Percentiles rank a stretch among this genome's conserved stretches.
Evolutionary conservation across 2,888 invertebrate genomes (phyloP).

Genomic region (Leucoma salicis): DNA sequence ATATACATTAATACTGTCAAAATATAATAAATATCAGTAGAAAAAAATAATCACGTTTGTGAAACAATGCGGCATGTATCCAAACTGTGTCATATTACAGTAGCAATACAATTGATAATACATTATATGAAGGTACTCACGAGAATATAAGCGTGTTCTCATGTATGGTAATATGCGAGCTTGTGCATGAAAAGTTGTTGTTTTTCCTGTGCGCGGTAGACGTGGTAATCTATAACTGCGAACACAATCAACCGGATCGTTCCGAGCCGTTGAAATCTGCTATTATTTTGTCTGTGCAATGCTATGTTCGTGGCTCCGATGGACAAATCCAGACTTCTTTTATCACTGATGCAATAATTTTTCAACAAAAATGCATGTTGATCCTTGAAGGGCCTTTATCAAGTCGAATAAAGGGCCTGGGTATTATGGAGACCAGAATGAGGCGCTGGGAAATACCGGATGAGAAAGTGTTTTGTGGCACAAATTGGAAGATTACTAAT

Average conservation of each 20-base stretch:
- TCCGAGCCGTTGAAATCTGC: slow-evolving; percentile 60
- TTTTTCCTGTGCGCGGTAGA: slow-evolving; percentile 43
- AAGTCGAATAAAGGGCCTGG: background rate
- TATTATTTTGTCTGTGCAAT: slow-evolving; percentile 54
- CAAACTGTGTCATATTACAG: slow-evolving; percentile 9
- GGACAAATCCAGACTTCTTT: too few relatives aligned
- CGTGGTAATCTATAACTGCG: slow-evolving; percentile 50
- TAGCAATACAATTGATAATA: slow-evolving; percentile 14
- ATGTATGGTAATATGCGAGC: slow-evolving; percentile 42
- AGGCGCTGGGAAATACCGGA: too few relatives aligned
- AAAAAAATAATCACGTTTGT: slow-evolving; percentile 21
- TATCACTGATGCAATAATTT: too few relatives aligned
- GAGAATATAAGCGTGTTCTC: slow-evolving; percentile 31
- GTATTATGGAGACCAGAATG: background rate
- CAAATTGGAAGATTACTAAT: too few relatives aligned
- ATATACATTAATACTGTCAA: slow-evolving; percentile 25
- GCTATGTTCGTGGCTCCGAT: too few relatives aligned
- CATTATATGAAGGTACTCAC: slow-evolving; percentile 6
- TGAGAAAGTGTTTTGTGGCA: too few relatives aligned
- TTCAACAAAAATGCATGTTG: background rate
- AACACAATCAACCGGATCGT: slow-evolving; percentile 68
- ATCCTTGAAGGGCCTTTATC: too few relatives aligned
- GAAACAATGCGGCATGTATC: slow-evolving; percentile 1
- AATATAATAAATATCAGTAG: slow-evolving; percentile 24
- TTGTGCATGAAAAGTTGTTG: slow-evolving; percentile 41